Conservation (phyloP, 2,797 vertebrate genomes). For the Rhincodon typus region DNA sequence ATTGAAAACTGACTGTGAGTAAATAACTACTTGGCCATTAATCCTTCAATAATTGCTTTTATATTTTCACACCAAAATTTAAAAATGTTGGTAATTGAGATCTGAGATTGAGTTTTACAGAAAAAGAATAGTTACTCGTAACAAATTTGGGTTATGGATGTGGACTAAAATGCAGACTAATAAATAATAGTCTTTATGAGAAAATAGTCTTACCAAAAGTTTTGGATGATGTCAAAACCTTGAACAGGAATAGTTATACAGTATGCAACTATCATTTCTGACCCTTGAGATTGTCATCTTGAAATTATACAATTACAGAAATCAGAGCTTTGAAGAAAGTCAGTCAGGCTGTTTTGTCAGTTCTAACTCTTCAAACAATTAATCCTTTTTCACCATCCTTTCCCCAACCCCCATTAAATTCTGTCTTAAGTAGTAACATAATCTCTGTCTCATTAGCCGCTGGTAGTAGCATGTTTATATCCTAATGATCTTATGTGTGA, state of each 20-base stretch:
- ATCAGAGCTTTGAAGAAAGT: background rate
- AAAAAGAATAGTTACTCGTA: background rate
- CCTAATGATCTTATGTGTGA: background rate
- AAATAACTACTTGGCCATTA: background rate
- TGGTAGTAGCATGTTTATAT: background rate
- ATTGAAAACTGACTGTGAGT: background rate
- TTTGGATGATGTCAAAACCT: background rate
- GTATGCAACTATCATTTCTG: background rate
- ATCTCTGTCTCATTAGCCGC: background rate
- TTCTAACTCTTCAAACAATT: background rate
- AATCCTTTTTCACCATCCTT: background rate
- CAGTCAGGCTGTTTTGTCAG: background rate
- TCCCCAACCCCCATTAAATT: background rate
- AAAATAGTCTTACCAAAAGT: background rate
- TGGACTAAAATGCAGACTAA: background rate
- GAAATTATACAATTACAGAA: background rate
- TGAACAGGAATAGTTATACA: background rate
- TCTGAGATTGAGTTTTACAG: background rate
- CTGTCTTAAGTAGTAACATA: background rate
- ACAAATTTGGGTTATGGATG: background rate
- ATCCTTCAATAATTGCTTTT: background rate
- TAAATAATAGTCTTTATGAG: background rate
- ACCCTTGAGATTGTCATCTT: background rate
- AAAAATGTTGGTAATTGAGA: background rate
- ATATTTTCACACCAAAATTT: constrained; percentile 1